Conservation (phyloP, 2,797 vertebrate genomes). For the Etheostoma nigrum region DNA sequence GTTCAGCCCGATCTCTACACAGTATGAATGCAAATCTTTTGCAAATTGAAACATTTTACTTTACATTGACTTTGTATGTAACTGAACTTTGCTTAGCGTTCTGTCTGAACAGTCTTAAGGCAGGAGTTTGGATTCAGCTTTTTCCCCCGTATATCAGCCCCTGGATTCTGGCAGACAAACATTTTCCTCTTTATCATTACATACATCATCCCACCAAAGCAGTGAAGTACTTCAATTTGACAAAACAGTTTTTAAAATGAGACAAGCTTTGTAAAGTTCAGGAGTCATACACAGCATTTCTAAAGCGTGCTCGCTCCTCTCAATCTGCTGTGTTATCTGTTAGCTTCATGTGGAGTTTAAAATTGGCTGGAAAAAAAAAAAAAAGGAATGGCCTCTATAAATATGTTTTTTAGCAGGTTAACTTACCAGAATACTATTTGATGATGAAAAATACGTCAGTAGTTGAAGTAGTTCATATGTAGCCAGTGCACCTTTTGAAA, state of each 20-base stretch:
- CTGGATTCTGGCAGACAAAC: conserved; percentile 17
- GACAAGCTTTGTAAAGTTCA: conserved; percentile 2
- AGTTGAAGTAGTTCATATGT: conserved; percentile 5
- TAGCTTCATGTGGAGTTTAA: not conserved
- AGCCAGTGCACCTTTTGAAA: not conserved
- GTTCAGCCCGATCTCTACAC: not conserved
- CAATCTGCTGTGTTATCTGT: too few relatives aligned
- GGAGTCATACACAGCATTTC: not conserved
- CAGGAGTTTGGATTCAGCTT: conserved; percentile 68
- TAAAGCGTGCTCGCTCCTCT: not conserved
- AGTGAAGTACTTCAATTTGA: not conserved
- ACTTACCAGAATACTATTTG: not conserved
- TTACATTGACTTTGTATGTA: not conserved
- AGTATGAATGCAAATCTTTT: too few relatives aligned
- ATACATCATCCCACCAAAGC: not conserved
- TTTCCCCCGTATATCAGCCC: conserved; percentile 40
- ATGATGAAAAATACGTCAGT: not conserved
- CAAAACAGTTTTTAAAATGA: conserved; percentile 12
- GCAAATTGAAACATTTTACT: not conserved
- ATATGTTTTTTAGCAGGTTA: not conserved
- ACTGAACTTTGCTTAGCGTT: not conserved
- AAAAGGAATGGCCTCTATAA: conserved; percentile 4
- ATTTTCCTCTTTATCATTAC: not conserved
- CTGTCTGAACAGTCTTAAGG: conserved; percentile 54
- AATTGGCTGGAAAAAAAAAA: not conserved